phyloP scores from a whole-genome alignment of 2,113 vertebrate genomes.

The Alexandromys fortis region DNA sequence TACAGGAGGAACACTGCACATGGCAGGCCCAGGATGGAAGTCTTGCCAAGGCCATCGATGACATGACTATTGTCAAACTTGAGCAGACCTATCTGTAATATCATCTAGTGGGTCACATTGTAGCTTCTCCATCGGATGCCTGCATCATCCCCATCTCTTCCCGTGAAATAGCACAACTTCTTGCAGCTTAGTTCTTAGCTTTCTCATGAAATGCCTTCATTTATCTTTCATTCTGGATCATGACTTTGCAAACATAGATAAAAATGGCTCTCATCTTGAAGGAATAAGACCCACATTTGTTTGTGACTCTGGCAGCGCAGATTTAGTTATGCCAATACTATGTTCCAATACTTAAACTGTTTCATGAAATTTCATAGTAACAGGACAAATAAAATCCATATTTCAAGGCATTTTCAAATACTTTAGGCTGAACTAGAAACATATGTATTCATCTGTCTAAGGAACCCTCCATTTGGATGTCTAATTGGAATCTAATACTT shows the following conservation, averaged over 20 bases:
- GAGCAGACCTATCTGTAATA: background rate
- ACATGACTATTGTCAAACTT: background rate
- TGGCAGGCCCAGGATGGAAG: background rate
- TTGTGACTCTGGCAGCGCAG: background rate
- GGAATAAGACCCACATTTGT: background rate
- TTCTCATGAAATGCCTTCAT: background rate
- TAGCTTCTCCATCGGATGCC: background rate
- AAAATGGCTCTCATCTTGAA: background rate
- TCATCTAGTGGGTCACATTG: background rate
- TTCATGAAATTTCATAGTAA: background rate
- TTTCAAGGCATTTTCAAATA: background rate
- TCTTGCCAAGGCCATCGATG: background rate
- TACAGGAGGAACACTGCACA: background rate
- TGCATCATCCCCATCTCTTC: background rate
- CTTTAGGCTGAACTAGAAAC: background rate
- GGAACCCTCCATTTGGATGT: background rate
- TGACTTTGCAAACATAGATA: background rate
- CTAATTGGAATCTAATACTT: background rate
- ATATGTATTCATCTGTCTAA: background rate
- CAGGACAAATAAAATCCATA: background rate
- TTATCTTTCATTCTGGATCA: background rate
- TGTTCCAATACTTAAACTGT: background rate
- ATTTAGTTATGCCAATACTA: background rate
- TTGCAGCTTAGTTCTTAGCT: background rate
- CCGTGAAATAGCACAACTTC: background rate